Percentiles rank a stretch among this genome's conserved stretches.
These are phyloP conservation scores for Cheilinus undulatus DNA, from an alignment of 2,113 vertebrate species.

Conservation along the genomic window DNA sequence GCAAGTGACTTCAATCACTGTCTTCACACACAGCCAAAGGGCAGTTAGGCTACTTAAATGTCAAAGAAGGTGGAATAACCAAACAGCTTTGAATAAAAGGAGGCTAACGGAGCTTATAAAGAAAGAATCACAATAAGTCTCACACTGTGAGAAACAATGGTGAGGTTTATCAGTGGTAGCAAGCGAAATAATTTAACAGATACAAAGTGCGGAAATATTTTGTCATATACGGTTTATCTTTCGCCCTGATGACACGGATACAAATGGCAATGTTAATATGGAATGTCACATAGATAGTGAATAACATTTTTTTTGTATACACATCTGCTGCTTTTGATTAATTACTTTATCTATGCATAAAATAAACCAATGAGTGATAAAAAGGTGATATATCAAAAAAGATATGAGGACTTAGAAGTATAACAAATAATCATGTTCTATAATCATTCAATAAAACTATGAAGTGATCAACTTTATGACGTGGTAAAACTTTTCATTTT, in stretches of 20 bases:
- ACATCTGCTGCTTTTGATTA: neutral
- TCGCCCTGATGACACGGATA: neutral
- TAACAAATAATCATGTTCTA: no score
- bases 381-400: no score
- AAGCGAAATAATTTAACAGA: no score
- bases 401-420: no score
- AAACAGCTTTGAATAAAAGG: slow-evolving; percentile 26
- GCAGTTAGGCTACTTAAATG: slow-evolving; percentile 58
- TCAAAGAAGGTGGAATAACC: slow-evolving; percentile 61
- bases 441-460: neutral
- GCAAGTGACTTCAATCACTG: slow-evolving; percentile 76
- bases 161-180: no score
- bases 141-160: neutral
- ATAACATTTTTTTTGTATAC: neutral
- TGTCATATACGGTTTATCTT: neutral
- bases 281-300: neutral
- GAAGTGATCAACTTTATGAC: neutral
- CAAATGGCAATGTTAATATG: neutral
- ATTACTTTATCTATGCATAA: neutral
- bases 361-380: rapidly evolving
- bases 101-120: neutral
- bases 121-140: neutral
- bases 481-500: neutral
- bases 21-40: slow-evolving; percentile 62
- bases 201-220: neutral